Evolutionary conservation across 2,113 vertebrate species (phyloP).

Genomic region (Chaetura pelagica): DNA sequence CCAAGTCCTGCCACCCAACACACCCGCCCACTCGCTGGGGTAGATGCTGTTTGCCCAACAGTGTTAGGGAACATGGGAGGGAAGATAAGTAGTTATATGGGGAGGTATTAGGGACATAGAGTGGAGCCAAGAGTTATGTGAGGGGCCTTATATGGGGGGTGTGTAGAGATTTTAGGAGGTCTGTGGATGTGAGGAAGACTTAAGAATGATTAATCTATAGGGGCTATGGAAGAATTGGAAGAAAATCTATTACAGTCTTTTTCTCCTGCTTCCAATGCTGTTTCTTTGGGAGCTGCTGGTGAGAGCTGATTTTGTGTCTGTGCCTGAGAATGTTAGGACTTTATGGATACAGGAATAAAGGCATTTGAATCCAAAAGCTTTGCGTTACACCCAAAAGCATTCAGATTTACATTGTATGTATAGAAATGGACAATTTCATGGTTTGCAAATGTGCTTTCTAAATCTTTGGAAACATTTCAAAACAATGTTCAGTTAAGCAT

Average conservation of each 20-base stretch:
- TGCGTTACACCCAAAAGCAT: not conserved
- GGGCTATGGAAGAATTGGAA: not conserved
- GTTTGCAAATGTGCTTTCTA: not conserved
- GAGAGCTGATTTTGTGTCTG: not conserved
- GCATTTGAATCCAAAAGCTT: not conserved
- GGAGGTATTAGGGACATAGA: not conserved
- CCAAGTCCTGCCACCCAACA: not conserved
- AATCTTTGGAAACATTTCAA: not conserved
- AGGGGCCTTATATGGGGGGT: not conserved
- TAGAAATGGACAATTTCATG: not conserved
- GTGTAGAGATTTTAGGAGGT: not conserved
- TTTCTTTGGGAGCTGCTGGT: not conserved
- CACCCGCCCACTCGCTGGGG: not conserved
- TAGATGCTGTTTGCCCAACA: rapidly evolving
- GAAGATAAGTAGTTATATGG: not conserved
- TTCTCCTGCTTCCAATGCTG: not conserved
- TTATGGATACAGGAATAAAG: not conserved
- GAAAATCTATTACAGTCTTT: not conserved
- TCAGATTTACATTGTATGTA: not conserved
- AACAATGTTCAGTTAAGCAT: not conserved
- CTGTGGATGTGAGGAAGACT: not conserved
- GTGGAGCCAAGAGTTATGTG: not conserved
- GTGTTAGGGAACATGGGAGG: rapidly evolving
- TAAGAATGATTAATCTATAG: not conserved
- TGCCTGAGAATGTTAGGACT: not conserved